Conservation (phyloP, 1,140 invertebrate genomes). For the Pinna nobilis region DNA sequence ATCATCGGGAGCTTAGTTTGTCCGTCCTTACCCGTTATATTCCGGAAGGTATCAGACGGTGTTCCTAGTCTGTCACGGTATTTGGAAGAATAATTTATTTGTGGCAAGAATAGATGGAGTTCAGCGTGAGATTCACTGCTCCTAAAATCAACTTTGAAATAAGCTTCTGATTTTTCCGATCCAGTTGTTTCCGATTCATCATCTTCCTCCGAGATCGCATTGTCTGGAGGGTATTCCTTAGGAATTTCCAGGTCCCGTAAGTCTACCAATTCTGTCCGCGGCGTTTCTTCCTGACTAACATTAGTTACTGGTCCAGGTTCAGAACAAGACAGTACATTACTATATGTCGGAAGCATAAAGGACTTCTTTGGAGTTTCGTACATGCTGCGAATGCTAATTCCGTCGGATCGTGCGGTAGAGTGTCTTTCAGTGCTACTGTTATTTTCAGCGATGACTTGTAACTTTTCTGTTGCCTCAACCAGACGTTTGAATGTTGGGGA, state of each 20-base stretch:
- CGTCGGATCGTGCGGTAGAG: no score
- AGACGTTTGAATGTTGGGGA: conserved; percentile 55
- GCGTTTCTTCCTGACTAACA: background rate
- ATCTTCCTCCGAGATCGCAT: conserved; percentile 8
- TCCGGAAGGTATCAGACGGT: background rate
- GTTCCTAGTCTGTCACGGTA: background rate
- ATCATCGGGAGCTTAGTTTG: background rate
- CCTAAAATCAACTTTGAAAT: conserved; percentile 56
- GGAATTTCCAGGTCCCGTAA: background rate
- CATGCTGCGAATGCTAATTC: background rate
- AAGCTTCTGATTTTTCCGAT: conserved; percentile 18
- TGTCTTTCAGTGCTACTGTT: no score
- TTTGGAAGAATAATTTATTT: conserved; percentile 40
- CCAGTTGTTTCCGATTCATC: conserved; percentile 7
- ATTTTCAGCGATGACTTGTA: conserved; percentile 39
- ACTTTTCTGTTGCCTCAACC: conserved; percentile 51
- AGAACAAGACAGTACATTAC: background rate
- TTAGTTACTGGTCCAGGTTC: conserved; percentile 12
- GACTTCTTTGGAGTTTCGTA: background rate
- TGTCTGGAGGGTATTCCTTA: conserved; percentile 19
- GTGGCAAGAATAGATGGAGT: conserved; percentile 55
- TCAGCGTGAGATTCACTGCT: conserved; percentile 43
- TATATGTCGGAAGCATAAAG: background rate
- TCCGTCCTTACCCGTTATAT: background rate
- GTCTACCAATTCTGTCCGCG: background rate